Percentiles rank a stretch among this genome's conserved stretches.
Evolutionary conservation across 2,113 vertebrate genomes (phyloP).

Genomic region (Poeciliopsis occidentalis): DNA sequence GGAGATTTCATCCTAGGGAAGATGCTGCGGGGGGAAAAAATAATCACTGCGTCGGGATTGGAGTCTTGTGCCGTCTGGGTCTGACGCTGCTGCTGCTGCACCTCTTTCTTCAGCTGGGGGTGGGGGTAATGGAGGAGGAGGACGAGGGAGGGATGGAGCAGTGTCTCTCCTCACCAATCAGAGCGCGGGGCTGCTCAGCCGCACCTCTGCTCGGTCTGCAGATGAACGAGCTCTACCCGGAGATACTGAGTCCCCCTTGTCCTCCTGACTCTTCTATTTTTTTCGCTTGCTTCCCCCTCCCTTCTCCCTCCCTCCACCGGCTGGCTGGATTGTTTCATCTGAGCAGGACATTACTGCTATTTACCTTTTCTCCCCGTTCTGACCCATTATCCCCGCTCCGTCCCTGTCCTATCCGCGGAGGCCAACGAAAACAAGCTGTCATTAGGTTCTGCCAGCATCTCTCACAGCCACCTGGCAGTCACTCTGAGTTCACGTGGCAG

Average conservation of each 20-base stretch:
- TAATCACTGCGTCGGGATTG: slow-evolving; percentile 46
- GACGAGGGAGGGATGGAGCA: slow-evolving; percentile 50
- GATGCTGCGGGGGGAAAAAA: slow-evolving; percentile 14
- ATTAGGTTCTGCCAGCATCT: slow-evolving; percentile 60
- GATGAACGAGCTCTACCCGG: slow-evolving; percentile 80
- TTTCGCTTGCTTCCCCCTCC: neutral
- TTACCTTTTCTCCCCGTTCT: slow-evolving; percentile 21
- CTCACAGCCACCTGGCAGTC: slow-evolving; percentile 54
- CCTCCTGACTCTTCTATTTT: slow-evolving; percentile 8
- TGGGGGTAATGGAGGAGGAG: slow-evolving; percentile 16
- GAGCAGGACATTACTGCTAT: slow-evolving; percentile 8
- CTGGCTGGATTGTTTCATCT: slow-evolving; percentile 16
- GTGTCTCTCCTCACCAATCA: slow-evolving; percentile 77
- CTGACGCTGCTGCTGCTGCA: slow-evolving; percentile 70
- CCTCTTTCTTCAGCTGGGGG: slow-evolving; percentile 63
- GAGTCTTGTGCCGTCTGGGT: slow-evolving; percentile 66
- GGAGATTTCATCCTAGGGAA: slow-evolving; percentile 26
- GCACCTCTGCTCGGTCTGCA: slow-evolving; percentile 72
- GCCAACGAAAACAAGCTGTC: slow-evolving; percentile 57
- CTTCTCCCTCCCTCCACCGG: neutral
- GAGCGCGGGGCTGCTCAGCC: slow-evolving; percentile 58
- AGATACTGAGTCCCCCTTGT: slow-evolving; percentile 66
- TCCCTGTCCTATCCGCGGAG: slow-evolving; percentile 16
- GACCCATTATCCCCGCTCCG: slow-evolving; percentile 10
- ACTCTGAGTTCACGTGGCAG: slow-evolving; percentile 73